Conservation (phyloP, 2,113 vertebrate species). For the Pseudopodoces humilis region DNA sequence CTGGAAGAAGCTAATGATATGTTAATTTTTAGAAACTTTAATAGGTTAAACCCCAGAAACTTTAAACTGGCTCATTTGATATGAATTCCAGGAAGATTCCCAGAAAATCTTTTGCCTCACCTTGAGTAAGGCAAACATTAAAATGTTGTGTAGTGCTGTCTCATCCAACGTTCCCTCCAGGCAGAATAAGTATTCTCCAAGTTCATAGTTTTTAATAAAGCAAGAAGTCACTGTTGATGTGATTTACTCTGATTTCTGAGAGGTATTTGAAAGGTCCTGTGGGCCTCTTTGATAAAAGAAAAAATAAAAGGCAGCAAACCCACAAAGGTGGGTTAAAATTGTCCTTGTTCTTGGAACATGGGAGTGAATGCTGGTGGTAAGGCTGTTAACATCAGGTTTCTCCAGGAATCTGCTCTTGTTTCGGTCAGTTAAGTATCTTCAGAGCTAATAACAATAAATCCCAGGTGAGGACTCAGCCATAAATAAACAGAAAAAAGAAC, state of each 20-base stretch:
- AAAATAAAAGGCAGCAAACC: not conserved
- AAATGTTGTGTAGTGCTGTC: not conserved
- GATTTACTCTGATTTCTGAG: not conserved
- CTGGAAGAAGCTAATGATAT: not conserved
- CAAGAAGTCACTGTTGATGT: not conserved
- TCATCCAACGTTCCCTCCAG: not conserved
- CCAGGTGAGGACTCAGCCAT: not conserved
- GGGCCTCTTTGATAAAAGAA: not conserved
- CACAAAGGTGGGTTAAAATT: not conserved
- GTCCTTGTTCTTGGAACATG: not conserved
- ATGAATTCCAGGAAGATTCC: not conserved
- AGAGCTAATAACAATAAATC: not conserved
- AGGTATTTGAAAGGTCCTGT: not conserved
- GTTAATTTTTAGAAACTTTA: not conserved
- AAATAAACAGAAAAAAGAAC: not conserved
- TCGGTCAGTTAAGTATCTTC: not conserved
- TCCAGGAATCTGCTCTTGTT: not conserved
- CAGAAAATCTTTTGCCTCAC: not conserved
- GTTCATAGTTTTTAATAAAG: not conserved
- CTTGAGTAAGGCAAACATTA: not conserved
- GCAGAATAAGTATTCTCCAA: not conserved
- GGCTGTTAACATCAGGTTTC: not conserved
- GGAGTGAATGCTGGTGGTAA: not conserved
- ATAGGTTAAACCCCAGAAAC: not conserved
- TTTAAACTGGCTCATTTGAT: not conserved